phyloP scores from a whole-genome alignment of 2,113 vertebrate species.

The Holacanthus passer region DNA sequence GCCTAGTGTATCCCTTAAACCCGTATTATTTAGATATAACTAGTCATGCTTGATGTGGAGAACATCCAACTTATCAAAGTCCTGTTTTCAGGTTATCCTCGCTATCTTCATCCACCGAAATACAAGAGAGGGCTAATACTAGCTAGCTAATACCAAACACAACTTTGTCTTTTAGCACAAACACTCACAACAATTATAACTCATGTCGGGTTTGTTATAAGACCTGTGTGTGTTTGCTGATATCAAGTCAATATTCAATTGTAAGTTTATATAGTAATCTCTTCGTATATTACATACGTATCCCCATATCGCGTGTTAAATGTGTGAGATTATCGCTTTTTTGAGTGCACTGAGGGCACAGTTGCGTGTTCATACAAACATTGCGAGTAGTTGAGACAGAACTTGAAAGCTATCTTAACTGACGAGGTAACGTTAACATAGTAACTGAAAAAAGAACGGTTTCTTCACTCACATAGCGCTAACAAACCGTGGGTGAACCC shows the following conservation, averaged over 20 bases:
- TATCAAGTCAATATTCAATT: neutral
- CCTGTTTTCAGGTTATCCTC: too few relatives aligned
- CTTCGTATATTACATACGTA: too few relatives aligned
- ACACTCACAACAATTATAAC: too few relatives aligned
- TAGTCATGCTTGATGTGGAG: too few relatives aligned
- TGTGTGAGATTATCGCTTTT: neutral
- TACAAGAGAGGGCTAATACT: neutral
- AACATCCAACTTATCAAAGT: too few relatives aligned
- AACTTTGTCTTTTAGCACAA: too few relatives aligned
- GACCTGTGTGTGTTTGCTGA: fast-evolving
- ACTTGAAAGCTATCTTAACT: too few relatives aligned
- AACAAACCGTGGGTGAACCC: neutral
- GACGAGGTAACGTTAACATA: neutral
- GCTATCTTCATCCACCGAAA: neutral
- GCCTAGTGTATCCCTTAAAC: too few relatives aligned
- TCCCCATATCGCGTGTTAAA: neutral
- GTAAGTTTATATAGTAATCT: fast-evolving
- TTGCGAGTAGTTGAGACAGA: too few relatives aligned
- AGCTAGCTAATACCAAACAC: neutral
- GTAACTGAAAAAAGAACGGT: neutral
- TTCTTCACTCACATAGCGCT: neutral
- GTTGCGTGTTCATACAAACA: neutral
- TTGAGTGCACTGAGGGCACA: neutral
- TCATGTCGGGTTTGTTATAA: too few relatives aligned
- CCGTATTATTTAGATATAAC: too few relatives aligned